Evolutionary conservation across 2,113 vertebrate genomes (phyloP).

Genomic region (Equus przewalskii): DNA sequence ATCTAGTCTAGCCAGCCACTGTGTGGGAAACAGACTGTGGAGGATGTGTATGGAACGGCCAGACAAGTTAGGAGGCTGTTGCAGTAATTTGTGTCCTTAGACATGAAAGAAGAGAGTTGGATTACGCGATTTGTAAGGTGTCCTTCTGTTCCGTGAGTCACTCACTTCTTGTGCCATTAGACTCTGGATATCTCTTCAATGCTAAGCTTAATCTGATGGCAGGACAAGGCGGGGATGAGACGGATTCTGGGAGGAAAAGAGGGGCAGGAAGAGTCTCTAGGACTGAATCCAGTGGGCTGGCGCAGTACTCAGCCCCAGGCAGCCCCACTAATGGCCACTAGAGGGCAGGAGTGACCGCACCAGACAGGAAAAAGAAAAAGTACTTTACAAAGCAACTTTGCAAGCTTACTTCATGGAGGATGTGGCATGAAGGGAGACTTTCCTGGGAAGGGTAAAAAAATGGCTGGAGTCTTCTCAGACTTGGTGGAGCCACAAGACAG

Average conservation of each 20-base stretch:
- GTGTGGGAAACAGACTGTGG: background rate
- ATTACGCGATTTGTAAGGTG: background rate
- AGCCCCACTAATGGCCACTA: constrained; percentile 5
- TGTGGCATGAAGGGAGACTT: background rate
- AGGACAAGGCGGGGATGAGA: background rate
- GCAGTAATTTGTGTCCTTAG: too few relatives aligned
- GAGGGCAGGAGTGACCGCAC: constrained; percentile 53
- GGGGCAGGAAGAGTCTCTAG: background rate
- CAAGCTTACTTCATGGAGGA: background rate
- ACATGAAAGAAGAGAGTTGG: background rate
- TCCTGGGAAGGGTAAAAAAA: background rate
- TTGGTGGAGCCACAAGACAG: background rate
- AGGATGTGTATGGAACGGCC: background rate
- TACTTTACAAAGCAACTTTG: background rate
- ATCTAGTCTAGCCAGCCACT: background rate
- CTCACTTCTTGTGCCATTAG: background rate
- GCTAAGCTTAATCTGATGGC: background rate
- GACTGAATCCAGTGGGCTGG: background rate
- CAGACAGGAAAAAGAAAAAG: background rate
- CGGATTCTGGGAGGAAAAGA: background rate
- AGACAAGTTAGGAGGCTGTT: background rate
- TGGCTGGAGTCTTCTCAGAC: background rate
- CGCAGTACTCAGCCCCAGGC: background rate
- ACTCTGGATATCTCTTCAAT: background rate
- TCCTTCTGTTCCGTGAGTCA: background rate